Base-by-base conservation (phyloP, 1,140 invertebrate species). In the Drosophila nannoptera region DNA sequence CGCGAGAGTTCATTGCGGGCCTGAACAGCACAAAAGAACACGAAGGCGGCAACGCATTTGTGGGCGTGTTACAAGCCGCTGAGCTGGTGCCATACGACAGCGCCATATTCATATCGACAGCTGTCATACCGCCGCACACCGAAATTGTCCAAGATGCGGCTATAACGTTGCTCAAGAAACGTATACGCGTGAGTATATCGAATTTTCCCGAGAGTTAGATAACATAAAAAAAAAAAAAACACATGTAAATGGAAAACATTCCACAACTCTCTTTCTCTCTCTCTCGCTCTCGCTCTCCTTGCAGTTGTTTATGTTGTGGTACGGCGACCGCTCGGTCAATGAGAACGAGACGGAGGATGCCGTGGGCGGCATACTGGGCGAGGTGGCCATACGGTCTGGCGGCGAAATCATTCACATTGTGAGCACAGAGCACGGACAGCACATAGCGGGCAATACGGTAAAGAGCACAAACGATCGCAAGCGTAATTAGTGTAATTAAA, bases 61-160 rank as follows among this genome's bases (percentile, higher is more conserved):
- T 77, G 59, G 88, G 87, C 36, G 87, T 90, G n/a, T 46, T 88
- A 8, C 86, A 88, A 59, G 89, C 90, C 7, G 89, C 90, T 0
- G 91, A 92, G 53, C 75, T 92, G 33, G 90, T 92, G 36, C 92
- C 92, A 2, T 92, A 92, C 62, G 92, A 92, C 78, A 92, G 92
- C 74, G 92, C 92, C 0, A 88, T 92, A 0, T 92, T 92, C 76
- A 87, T 92, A 7, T 89, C 91, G 8, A 91, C 92, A 0, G 90
- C 91, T 56, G 76, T 84, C 32, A 83, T 90, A 29, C 80, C 91
- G 52, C 89, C 89, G 2, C 90, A 92, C 52, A 88, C 89, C 4
- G 90, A 91, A 65, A 69, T 90, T 12, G 83, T 91, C 14, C 90
- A 91, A 16, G 72, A 91, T 54, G 90, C 91, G 11, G 73, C 91